Evolutionary conservation across 2,888 invertebrate genomes (phyloP).

Genomic region (Acheta domesticus): DNA sequence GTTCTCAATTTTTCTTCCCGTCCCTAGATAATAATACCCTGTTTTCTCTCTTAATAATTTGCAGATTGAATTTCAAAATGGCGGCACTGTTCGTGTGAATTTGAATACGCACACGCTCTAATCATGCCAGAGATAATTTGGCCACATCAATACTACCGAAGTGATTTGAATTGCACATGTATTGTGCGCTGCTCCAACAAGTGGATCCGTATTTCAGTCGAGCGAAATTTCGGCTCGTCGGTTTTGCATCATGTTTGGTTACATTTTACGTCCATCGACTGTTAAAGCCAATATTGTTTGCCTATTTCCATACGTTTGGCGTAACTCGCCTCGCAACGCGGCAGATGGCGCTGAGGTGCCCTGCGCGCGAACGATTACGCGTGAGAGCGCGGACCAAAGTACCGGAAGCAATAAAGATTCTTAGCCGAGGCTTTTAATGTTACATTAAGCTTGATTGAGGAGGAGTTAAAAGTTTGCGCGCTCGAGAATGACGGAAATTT

Average conservation of each 20-base stretch:
- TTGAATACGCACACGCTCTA: conserved; percentile 6
- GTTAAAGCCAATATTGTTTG: conserved; percentile 2
- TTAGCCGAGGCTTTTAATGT: too few species aligned
- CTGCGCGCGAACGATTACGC: too few species aligned
- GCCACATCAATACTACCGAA: neutral
- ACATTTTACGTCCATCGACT: neutral
- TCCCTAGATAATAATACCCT: neutral
- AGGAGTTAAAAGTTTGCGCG: too few species aligned
- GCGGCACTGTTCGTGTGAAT: neutral
- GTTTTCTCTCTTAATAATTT: neutral
- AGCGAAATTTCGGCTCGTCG: neutral
- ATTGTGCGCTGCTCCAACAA: neutral
- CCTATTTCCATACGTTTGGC: neutral
- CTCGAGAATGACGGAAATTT: too few species aligned
- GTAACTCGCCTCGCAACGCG: neutral
- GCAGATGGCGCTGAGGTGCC: too few species aligned
- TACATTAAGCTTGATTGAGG: too few species aligned
- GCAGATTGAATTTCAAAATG: conserved; percentile 8
- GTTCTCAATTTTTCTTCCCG: neutral
- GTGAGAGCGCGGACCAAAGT: too few species aligned
- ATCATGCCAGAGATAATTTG: neutral
- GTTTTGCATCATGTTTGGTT: neutral
- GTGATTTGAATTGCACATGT: conserved; percentile 9
- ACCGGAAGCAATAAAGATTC: too few species aligned
- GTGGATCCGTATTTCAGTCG: neutral